These are phyloP conservation scores for Channallabes apus DNA, from an alignment of 2,797 vertebrate genomes.

Conservation along the genomic window DNA sequence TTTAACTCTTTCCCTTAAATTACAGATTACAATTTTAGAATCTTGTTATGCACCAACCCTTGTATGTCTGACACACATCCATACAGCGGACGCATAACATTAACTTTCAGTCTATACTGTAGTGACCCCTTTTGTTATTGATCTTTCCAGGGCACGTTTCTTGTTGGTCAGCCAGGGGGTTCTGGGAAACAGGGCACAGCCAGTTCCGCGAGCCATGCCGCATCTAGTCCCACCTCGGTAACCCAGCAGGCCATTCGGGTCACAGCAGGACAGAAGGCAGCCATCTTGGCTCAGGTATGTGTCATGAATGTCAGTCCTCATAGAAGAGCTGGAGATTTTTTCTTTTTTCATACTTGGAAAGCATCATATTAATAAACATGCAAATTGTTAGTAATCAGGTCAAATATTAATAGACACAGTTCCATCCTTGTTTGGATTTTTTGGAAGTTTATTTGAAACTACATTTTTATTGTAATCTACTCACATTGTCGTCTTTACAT, in stretches of 20 bases:
- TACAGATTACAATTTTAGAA: background rate
- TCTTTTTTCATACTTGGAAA: background rate
- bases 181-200: constrained; percentile 85
- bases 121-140: constrained; percentile 3
- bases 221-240: constrained; percentile 78
- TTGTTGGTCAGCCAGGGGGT: constrained; percentile 92
- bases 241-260: constrained; percentile 89
- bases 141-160: constrained; percentile 87
- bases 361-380: too few relatives aligned
- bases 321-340: background rate
- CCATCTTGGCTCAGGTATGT: constrained; percentile 92
- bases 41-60: background rate
- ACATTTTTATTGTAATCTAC: background rate
- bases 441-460: background rate
- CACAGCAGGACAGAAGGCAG: constrained; percentile 92
- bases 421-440: background rate
- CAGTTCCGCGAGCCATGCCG: constrained; percentile 77
- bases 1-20: background rate
- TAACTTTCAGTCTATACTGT: background rate
- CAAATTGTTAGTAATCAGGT: background rate
- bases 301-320: background rate
- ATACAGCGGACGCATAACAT: background rate
- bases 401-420: background rate
- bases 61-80: background rate
- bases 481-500: background rate